phyloP scores from a whole-genome alignment of 2,888 invertebrate genomes.

The Pristionchus fissidentatus region DNA sequence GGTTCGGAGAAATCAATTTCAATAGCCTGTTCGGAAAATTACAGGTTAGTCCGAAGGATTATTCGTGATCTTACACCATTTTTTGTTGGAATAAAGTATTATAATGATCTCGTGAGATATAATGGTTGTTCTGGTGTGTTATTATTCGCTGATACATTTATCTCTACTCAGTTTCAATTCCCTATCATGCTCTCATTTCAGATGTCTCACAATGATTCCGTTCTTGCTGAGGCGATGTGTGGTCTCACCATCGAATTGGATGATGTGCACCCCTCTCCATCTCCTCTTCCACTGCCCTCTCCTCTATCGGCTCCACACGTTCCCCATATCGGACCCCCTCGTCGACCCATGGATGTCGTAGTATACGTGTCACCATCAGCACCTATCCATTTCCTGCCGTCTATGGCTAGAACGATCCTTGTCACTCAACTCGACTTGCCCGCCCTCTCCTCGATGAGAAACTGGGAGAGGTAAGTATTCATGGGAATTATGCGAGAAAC shows the following conservation, averaged over 20 bases:
- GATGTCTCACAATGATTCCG: background rate
- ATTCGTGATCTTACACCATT: background rate
- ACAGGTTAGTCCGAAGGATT: slow-evolving; percentile 50
- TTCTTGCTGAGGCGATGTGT: background rate
- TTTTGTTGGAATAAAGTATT: background rate
- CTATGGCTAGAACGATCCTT: background rate
- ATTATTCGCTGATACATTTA: background rate
- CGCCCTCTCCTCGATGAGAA: slow-evolving; percentile 27
- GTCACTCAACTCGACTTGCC: slow-evolving; percentile 32
- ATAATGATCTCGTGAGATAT: background rate
- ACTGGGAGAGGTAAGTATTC: slow-evolving; percentile 6
- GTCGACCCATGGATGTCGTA: background rate
- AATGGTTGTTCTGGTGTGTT: background rate
- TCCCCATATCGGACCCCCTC: slow-evolving; percentile 10
- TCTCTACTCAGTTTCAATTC: background rate
- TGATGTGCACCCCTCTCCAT: background rate
- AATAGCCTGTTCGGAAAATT: slow-evolving; percentile 57
- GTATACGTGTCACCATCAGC: background rate
- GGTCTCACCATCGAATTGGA: slow-evolving; percentile 43
- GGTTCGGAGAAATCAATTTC: slow-evolving; percentile 51
- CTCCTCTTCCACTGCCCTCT: too few species aligned
- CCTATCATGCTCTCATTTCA: background rate
- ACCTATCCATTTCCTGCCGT: background rate
- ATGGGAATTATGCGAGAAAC: too few species aligned
- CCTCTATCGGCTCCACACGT: background rate